Base-by-base conservation (phyloP, 2,113 vertebrate genomes). In the Melanotaenia duboulayi region DNA sequence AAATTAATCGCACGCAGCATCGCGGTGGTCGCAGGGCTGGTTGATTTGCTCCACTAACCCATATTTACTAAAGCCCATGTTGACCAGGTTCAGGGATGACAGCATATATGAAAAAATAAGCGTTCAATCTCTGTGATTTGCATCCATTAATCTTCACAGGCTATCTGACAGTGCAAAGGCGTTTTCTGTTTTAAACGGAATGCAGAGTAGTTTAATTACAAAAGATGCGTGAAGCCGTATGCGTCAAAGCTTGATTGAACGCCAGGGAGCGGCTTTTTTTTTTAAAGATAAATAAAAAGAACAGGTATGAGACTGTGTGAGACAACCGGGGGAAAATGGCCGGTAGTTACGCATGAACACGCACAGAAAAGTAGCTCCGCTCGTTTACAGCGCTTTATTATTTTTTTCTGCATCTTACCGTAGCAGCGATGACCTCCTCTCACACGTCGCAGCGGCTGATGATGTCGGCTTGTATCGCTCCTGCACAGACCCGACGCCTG, bases 31-130 rank as follows among this genome's bases (percentile, higher is more conserved):
- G 57, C 58, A 54, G 44, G 61, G 75, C 12, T 71, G 63, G 48
- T 65, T 58, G 73, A 59, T 85, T 66, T 90, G 91, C 83, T 91
- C 91, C 81, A 92, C 90, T 90, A 90, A 91, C 89, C 90, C 76
- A 91, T 64, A 90, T 90, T 86, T 72, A 50, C 67, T 22, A 28
- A 9, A 22, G 68, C 12, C 17, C 64, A 37, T 54, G 80, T 46
- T 81, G 74, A 37, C 37, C 25, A 24, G 57, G 71, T 54, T 0
- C 22, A 52, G 74, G 61, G 71, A 80, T 64, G 76, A 65, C 66
- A 69, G 48, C 54, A n/a, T 57, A 44, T 46, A 50, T 24, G 1
- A 22, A 39, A 77, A 13, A 42, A 17, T 14, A 35, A 35, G 49
- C 12, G 35, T 44, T 14, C 17, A 51, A n/a, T 57, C 56, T 25